These are phyloP conservation scores for Tricholauxania praeusta DNA, from an alignment of 2,888 invertebrate genomes.

Conservation along the genomic window DNA sequence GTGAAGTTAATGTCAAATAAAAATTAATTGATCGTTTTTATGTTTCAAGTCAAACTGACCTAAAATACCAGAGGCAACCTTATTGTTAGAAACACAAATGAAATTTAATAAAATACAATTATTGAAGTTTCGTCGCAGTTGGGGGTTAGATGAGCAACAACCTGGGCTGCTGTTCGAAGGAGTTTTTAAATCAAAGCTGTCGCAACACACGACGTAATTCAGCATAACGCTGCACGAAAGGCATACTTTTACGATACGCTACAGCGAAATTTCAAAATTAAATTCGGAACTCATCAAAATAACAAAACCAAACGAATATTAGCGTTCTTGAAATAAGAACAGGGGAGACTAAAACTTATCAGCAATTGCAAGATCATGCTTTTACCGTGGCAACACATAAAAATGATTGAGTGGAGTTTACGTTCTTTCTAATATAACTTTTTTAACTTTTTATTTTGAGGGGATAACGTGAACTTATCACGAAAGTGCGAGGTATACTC, in stretches of 20 bases:
- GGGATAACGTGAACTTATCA: neutral
- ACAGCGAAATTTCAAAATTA: neutral
- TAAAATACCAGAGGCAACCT: neutral
- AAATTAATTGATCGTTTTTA: conserved; percentile 13
- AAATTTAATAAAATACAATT: conserved; percentile 13
- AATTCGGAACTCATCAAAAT: conserved; percentile 1
- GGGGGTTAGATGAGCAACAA: neutral
- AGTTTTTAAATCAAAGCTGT: no score
- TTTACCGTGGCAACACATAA: conserved; percentile 17
- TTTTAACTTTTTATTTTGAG: neutral
- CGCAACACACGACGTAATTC: neutral
- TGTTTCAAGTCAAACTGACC: neutral
- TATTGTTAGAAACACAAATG: neutral
- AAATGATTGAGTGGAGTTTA: conserved; percentile 48
- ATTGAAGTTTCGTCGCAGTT: neutral
- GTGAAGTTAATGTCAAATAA: conserved; percentile 14
- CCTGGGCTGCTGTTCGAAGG: neutral
- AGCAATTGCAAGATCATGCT: neutral
- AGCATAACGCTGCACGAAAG: neutral
- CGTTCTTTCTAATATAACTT: conserved; percentile 24
- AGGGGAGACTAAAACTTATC: neutral
- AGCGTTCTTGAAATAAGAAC: neutral
- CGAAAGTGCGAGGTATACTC: no score
- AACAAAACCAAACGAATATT: no score
- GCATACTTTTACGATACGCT: neutral